phyloP scores from a whole-genome alignment of 2,888 invertebrate genomes.

The Prenolepis imparis region DNA sequence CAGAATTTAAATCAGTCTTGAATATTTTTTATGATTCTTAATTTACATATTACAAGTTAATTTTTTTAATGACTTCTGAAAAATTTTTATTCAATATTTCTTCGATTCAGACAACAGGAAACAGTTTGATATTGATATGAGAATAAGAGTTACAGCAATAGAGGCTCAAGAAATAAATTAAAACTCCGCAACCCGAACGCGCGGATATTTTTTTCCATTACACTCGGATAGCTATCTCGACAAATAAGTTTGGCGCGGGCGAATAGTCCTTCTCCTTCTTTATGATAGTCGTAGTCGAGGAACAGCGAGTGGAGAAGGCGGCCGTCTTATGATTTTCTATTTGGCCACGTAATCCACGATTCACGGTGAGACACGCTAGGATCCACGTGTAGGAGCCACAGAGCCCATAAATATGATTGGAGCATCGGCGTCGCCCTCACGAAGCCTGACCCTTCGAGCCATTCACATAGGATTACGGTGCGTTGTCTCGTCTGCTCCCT shows the following conservation, averaged over 20 bases:
- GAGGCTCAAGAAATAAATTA: conserved; percentile 18
- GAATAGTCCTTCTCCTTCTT: conserved; percentile 61
- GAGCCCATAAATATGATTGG: conserved; percentile 85
- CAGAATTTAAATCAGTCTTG: neutral
- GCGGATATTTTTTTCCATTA: conserved; percentile 26
- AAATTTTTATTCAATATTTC: neutral
- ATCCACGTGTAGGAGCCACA: conserved; percentile 73
- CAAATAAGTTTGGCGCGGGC: conserved; percentile 42
- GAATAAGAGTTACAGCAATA: neutral
- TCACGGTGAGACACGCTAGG: conserved; percentile 77
- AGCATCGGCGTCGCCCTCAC: conserved; percentile 73
- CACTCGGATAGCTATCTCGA: conserved; percentile 18
- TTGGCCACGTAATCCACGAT: conserved; percentile 82
- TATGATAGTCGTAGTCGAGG: conserved; percentile 65
- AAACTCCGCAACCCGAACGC: neutral
- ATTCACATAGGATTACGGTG: conserved; percentile 81
- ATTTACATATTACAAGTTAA: neutral
- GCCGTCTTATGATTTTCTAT: conserved; percentile 82
- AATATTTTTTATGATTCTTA: neutral
- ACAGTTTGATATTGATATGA: neutral
- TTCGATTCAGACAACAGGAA: neutral
- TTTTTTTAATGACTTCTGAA: neutral
- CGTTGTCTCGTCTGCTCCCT: conserved; percentile 81
- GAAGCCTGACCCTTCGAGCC: conserved; percentile 75
- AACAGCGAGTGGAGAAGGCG: conserved; percentile 58